Base-by-base conservation (phyloP, 2,113 vertebrate genomes). In the Argyrosomus japonicus region DNA sequence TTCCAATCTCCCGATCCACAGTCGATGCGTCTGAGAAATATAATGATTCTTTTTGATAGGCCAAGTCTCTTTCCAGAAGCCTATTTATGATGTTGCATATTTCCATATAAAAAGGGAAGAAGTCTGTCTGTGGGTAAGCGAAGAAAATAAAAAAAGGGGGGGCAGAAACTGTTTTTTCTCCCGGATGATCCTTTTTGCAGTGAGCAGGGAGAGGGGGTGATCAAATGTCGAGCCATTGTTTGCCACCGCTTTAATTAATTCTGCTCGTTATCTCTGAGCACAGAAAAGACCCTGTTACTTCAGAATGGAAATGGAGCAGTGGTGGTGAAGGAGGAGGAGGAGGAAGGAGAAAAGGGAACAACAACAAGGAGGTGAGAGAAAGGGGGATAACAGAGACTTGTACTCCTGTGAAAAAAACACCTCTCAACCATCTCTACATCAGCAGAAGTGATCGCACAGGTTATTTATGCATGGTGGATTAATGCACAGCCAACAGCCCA, bases 201-300 rank as follows among this genome's bases (percentile, higher is more conserved):
- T 8, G 81, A 82, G 86, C 54, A 57, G 77, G 74, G 53, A 40
- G 60, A 68, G 58, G 75, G 87, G 87, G 70, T 54, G 86, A 92
- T 93, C 85, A 93, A 93, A 94, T 93, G 93, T 93, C 75, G 84
- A 90, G 82, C 87, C 84, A 93, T 94, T 94, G 93, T 94, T 93
- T 92, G 88, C 87, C 58, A 83, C 85, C 11, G 80, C 77, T 93
- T 91, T 93, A 90, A 95, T 95, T 93, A 93, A 92, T 94, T 94
- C 91, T 73, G 84, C 90, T 94, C 63, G 87, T 95, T 94, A 95
- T 94, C 91, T 82, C 70, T 0, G 83, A 80, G 91, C 87, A 61
- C 89, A 92, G 86, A 88, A 91, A 91, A 85, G 79, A 87, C 76
- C 88, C 85, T 7, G 69, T 88, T 87, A 81, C 88, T 87, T 87